Base-by-base conservation (phyloP, 2,113 vertebrate species). In the Myxocyprinus asiaticus region DNA sequence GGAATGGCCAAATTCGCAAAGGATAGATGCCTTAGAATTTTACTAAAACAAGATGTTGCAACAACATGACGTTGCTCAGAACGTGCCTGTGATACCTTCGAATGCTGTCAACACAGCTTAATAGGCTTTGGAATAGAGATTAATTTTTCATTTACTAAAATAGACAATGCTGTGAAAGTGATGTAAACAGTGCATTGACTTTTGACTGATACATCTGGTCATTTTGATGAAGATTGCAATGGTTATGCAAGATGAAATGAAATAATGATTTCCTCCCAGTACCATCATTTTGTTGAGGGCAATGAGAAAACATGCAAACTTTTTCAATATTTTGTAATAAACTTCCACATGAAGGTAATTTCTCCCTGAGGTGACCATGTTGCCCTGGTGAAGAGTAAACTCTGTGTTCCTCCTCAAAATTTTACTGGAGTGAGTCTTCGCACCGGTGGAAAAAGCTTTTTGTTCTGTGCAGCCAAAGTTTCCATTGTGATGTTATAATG, bases 391-490 rank as follows among this genome's bases (percentile, higher is more conserved):
- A 9, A 78, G 17, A 65, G 22, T 10, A 56, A 5, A 53, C 33
- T 67, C 64, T 53, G 62, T 65, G 67, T 59, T 72, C 51, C 77
- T 58, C 59, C 50, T 81, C 64, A 63, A 33, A 58, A 33, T 11
- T 3, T 12, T 33, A 33, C 50, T 11, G 22, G 22, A 33, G 22
- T 33, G 56, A 67, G 4, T 77, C 58, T 42, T 81, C 63, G 42
- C 69, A 50, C 77, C 80, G 78, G 68, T 33, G 17, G 68, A 15
- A 76, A 47, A 53, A 83, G 69, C 79, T 79, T 61, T 22, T 59
- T 56, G 22, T 15, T 53, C 47, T 62, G n/a, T 59, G 42, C 15
- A 76, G 48, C 51, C 68, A 56, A 47, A 4, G 8, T 33, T 51
- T 43, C 4, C 33, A 64, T 17, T 51, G n/a, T 51, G 65, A 8